These are phyloP conservation scores for Caenorhabditis briggsae DNA, from an alignment of 1,140 invertebrate genomes.

Conservation along the genomic window DNA sequence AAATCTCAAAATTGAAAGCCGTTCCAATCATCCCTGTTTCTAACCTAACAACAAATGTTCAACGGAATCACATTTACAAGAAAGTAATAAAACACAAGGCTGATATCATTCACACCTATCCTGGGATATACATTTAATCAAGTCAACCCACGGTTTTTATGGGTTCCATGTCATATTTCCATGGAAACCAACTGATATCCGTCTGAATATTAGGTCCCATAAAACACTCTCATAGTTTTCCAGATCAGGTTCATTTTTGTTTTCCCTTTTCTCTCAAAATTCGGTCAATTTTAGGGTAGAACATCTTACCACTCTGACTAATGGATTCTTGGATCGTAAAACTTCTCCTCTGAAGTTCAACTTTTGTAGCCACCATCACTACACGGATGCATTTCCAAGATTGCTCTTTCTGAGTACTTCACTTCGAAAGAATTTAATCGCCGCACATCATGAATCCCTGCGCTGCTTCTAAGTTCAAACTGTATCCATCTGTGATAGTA, in stretches of 20 bases:
- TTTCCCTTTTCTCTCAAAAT: background rate
- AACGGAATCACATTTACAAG: no score
- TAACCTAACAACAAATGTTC: no score
- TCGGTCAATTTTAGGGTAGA: no score
- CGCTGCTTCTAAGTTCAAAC: background rate
- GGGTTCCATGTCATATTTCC: no score
- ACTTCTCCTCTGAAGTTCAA: background rate
- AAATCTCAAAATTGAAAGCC: no score
- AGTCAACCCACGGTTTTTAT: no score
- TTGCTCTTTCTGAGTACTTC: background rate
- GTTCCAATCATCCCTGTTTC: no score
- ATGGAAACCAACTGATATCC: no score
- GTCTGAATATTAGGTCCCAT: no score
- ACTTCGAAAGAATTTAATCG: background rate
- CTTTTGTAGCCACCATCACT: background rate
- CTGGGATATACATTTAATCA: no score
- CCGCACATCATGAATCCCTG: background rate
- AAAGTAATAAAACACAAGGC: no score
- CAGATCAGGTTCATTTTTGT: background rate
- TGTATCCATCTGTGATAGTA: background rate
- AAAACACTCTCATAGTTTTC: background rate
- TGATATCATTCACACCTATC: no score
- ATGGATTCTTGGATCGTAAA: constrained; percentile 15
- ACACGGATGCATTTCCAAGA: background rate
- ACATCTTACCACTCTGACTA: background rate